phyloP scores from a whole-genome alignment of 2,797 vertebrate genomes.

The Siniperca scherzeri region DNA sequence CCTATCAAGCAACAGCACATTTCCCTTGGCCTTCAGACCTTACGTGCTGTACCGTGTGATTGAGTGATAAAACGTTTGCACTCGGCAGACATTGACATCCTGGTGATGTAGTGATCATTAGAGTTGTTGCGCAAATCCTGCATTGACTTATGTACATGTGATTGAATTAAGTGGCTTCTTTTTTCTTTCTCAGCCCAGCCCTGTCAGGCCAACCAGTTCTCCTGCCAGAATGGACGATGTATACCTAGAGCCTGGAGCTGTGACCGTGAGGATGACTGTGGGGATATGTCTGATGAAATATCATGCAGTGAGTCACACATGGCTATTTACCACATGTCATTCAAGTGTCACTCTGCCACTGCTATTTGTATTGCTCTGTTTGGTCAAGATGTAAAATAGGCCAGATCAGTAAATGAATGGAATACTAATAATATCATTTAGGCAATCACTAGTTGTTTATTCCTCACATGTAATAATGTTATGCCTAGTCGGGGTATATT shows the following conservation, averaged over 20 bases:
- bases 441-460: slow-evolving; percentile 3
- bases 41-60: slow-evolving; percentile 33
- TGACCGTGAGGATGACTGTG: slow-evolving; percentile 96
- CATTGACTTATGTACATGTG: slow-evolving; percentile 64
- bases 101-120: slow-evolving; percentile 70
- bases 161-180: slow-evolving; percentile 65
- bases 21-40: slow-evolving; percentile 43
- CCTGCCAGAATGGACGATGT: slow-evolving; percentile 95
- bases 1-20: slow-evolving; percentile 40
- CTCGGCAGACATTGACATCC: slow-evolving; percentile 55
- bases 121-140: slow-evolving; percentile 47
- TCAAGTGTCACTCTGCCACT: slow-evolving; percentile 31
- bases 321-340: slow-evolving; percentile 24
- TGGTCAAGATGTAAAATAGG: slow-evolving; percentile 25
- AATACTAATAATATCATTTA: slow-evolving; percentile 19
- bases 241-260: slow-evolving; percentile 94
- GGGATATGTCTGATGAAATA: slow-evolving; percentile 93
- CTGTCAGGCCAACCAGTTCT: slow-evolving; percentile 93
- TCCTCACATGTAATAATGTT: slow-evolving; percentile 16
- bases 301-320: slow-evolving; percentile 90
- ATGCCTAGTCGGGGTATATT: not conserved
- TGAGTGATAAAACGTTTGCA: slow-evolving; percentile 63
- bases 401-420: not conserved
- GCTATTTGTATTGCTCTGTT: slow-evolving; percentile 20
- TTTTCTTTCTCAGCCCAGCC: slow-evolving; percentile 87